Evolutionary conservation across 2,888 invertebrate genomes (phyloP).

Genomic region (Ormyrus nitidulus): DNA sequence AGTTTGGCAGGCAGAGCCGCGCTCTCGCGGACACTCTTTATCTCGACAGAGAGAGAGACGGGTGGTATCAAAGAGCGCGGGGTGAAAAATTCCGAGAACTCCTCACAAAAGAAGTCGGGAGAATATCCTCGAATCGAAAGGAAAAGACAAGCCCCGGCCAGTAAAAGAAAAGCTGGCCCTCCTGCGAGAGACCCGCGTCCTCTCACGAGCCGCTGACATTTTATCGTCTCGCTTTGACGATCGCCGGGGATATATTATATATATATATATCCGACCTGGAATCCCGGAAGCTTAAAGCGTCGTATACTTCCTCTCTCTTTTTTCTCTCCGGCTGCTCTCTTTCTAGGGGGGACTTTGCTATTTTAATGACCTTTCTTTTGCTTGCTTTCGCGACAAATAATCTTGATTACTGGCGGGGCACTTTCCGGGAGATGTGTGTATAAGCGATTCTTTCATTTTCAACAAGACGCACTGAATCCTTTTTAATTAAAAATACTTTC

Average conservation of each 20-base stretch:
- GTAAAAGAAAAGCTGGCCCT: not conserved
- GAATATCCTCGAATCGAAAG: conserved; percentile 25
- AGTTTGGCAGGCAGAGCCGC: conserved; percentile 20
- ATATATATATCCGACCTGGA: not conserved
- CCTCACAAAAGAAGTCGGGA: conserved; percentile 13
- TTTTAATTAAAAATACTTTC: too few relatives aligned
- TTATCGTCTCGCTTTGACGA: conserved; percentile 33
- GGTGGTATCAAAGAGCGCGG: not conserved
- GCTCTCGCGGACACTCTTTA: conserved; percentile 6
- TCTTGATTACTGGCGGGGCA: too few relatives aligned
- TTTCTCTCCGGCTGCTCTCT: not conserved
- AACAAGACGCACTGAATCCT: too few relatives aligned
- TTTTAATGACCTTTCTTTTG: too few relatives aligned
- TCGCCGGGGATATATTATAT: not conserved
- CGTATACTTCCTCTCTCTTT: conserved; percentile 17
- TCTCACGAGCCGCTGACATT: not conserved
- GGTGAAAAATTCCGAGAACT: conserved; percentile 15
- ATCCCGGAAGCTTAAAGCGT: conserved; percentile 20
- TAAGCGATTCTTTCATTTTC: too few relatives aligned
- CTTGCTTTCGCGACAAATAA: too few relatives aligned
- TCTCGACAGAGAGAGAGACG: not conserved
- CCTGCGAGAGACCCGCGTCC: not conserved
- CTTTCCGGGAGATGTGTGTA: too few relatives aligned
- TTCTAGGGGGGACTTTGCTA: too few relatives aligned
- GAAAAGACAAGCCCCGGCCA: not conserved